phyloP scores from a whole-genome alignment of 2,797 vertebrate species.

The Xerus rutilus region DNA sequence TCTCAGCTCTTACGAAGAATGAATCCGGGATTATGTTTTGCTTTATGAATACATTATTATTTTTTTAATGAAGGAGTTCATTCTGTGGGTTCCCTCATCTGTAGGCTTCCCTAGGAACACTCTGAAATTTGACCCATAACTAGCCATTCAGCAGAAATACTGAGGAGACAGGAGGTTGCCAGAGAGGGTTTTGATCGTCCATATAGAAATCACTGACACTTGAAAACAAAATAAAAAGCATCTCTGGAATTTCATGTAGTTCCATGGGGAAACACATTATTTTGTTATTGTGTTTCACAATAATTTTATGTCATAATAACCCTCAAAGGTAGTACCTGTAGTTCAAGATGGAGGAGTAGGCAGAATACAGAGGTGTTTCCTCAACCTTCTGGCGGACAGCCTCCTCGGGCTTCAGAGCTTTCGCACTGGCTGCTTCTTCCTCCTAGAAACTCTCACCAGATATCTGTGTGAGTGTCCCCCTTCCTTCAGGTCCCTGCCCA shows the following conservation, averaged over 20 bases:
- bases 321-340: neutral
- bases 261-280: neutral
- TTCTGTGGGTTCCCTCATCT: too few relatives aligned
- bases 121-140: too few relatives aligned
- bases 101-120: too few relatives aligned
- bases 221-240: neutral
- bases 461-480: neutral
- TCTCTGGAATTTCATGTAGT: neutral
- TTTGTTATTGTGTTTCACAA: neutral
- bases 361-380: neutral
- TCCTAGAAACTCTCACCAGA: neutral
- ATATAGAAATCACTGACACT: neutral
- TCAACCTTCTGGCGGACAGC: neutral
- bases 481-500: neutral
- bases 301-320: neutral
- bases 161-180: neutral
- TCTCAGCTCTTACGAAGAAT: neutral
- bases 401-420: too few relatives aligned
- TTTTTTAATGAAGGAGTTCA: too few relatives aligned
- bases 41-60: neutral
- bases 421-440: neutral
- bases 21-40: neutral
- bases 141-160: too few relatives aligned
- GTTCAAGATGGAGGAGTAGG: neutral
- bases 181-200: neutral